Evolutionary conservation across 2,113 vertebrate genomes (phyloP).

Genomic region (Arvicanthis niloticus): DNA sequence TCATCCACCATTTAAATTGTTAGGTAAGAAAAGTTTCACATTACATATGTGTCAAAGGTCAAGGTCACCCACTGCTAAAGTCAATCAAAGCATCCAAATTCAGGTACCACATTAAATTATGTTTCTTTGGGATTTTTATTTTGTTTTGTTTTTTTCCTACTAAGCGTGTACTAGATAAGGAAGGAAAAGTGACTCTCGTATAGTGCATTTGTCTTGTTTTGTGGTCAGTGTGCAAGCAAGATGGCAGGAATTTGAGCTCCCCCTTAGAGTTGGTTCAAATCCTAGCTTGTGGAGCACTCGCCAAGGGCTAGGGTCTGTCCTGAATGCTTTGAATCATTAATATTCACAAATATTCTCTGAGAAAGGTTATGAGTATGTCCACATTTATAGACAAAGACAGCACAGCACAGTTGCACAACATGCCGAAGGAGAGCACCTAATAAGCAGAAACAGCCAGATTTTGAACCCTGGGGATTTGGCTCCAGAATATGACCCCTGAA

Average conservation of each 20-base stretch:
- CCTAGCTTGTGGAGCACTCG: neutral
- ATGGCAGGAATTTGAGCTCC: neutral
- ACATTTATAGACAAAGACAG: neutral
- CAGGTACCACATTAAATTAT: neutral
- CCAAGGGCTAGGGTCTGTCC: neutral
- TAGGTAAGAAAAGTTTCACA: neutral
- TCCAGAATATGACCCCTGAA: neutral
- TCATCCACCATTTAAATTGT: neutral
- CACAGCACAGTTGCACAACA: neutral
- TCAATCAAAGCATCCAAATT: neutral
- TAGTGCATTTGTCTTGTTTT: neutral
- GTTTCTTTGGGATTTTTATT: neutral
- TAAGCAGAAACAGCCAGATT: neutral
- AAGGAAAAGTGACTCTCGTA: neutral
- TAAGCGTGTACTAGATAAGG: neutral
- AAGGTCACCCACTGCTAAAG: neutral
- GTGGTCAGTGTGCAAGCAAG: neutral
- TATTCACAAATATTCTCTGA: neutral
- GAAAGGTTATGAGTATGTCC: neutral
- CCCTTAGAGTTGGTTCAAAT: neutral
- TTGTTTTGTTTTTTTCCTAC: neutral
- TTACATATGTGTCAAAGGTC: neutral
- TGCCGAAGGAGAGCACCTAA: neutral
- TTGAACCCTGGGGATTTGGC: neutral
- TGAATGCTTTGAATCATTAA: slow-evolving; percentile 23